Evolutionary conservation across 2,113 vertebrate species (phyloP).

Genomic region (Tetrax tetrax): DNA sequence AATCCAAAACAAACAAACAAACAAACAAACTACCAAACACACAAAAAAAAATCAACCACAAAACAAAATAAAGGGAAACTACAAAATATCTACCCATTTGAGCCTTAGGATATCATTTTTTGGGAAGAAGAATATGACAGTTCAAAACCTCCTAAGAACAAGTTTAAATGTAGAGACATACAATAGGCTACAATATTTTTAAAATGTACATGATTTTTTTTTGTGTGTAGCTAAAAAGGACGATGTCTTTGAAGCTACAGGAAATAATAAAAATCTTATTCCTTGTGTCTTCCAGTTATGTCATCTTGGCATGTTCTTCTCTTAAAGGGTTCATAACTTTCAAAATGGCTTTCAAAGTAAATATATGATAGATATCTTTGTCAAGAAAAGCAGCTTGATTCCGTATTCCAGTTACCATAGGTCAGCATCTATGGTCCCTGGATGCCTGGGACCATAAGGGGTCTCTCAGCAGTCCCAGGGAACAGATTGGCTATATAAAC

Average conservation of each 20-base stretch:
- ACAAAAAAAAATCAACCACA: neutral
- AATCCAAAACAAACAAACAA: neutral
- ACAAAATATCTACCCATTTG: neutral
- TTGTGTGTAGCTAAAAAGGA: neutral
- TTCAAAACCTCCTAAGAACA: neutral
- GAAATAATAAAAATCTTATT: neutral
- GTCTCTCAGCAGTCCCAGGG: slow-evolving; percentile 51
- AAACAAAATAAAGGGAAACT: neutral
- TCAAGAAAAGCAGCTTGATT: slow-evolving; percentile 40
- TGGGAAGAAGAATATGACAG: neutral
- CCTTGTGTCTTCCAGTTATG: neutral
- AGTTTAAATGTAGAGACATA: neutral
- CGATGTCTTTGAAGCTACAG: neutral
- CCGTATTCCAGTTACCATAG: slow-evolving; percentile 2
- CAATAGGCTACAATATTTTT: neutral
- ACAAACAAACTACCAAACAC: too few relatives aligned
- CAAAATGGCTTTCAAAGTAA: neutral
- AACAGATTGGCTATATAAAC: slow-evolving; percentile 57
- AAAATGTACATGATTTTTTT: neutral
- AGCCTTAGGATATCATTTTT: neutral
- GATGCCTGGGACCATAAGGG: slow-evolving; percentile 31
- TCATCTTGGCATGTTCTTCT: neutral
- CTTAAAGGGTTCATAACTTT: neutral
- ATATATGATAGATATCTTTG: slow-evolving; percentile 31
- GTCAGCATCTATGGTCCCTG: slow-evolving; percentile 40